phyloP scores from a whole-genome alignment of 2,113 vertebrate genomes.

The Heterochromis multidens region DNA sequence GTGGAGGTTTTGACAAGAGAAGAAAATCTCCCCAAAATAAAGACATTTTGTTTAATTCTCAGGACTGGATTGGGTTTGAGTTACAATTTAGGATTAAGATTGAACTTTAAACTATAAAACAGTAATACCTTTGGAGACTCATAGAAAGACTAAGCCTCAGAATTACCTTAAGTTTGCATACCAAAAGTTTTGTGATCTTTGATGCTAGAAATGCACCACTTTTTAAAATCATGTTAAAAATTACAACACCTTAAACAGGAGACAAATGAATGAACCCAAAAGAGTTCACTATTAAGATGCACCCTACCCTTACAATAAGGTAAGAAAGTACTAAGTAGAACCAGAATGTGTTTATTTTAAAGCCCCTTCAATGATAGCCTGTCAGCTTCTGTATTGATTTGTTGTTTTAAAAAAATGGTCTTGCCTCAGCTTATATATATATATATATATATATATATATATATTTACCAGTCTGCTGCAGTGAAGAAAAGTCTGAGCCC shows the following conservation, averaged over 20 bases:
- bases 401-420: no score
- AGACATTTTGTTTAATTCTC: background rate
- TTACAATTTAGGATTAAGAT: background rate
- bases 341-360: background rate
- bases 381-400: no score
- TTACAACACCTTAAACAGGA: background rate
- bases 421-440: no score
- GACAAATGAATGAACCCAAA: background rate
- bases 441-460: no score
- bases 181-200: background rate
- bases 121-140: background rate
- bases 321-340: background rate
- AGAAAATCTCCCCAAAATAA: background rate
- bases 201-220: background rate
- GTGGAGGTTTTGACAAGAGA: background rate
- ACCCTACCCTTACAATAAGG: background rate
- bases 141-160: background rate
- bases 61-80: background rate
- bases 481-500: background rate
- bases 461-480: background rate
- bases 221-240: background rate
- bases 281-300: background rate
- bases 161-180: fast-evolving
- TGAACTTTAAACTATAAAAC: background rate
- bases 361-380: fast-evolving